Conservation (phyloP, 2,113 vertebrate species). For the Sander vitreus region DNA sequence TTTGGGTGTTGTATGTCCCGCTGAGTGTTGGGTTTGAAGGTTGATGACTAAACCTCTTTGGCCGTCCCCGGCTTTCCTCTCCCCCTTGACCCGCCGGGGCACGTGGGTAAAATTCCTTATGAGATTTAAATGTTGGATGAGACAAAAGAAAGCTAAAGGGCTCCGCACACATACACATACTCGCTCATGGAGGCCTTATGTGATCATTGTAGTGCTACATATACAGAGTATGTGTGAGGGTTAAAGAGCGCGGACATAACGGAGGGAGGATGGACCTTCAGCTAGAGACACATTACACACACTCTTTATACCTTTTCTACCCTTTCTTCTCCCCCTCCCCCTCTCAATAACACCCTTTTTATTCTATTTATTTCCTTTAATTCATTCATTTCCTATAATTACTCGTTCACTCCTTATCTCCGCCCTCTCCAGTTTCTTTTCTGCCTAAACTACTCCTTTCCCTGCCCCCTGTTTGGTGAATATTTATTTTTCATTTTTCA, state of each 20-base stretch:
- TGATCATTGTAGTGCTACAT: conserved; percentile 9
- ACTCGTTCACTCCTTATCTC: no score
- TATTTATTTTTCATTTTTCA: neutral
- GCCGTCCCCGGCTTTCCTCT: neutral
- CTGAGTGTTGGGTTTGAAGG: neutral
- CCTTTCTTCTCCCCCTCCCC: neutral
- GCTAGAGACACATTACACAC: neutral
- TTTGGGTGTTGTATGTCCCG: neutral
- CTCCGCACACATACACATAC: conserved; percentile 3
- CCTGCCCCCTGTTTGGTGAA: neutral
- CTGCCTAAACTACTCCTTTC: neutral
- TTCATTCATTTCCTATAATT: neutral
- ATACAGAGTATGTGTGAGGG: conserved; percentile 32
- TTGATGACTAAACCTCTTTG: conserved; percentile 13
- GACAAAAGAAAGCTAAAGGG: conserved; percentile 49
- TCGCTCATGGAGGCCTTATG: conserved; percentile 20
- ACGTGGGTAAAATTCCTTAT: conserved; percentile 71
- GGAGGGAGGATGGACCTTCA: conserved; percentile 27
- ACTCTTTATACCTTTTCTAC: neutral
- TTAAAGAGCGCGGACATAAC: neutral
- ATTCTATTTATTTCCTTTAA: neutral
- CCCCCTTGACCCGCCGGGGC: conserved; percentile 37
- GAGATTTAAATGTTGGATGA: conserved; percentile 65
- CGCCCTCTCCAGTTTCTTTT: neutral
- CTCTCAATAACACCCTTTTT: neutral